A percentile compares a stretch with the other conserved stretches of the same genome.
Evolutionary conservation across 2,113 vertebrate genomes (phyloP).

Genomic region (Proteles cristata): DNA sequence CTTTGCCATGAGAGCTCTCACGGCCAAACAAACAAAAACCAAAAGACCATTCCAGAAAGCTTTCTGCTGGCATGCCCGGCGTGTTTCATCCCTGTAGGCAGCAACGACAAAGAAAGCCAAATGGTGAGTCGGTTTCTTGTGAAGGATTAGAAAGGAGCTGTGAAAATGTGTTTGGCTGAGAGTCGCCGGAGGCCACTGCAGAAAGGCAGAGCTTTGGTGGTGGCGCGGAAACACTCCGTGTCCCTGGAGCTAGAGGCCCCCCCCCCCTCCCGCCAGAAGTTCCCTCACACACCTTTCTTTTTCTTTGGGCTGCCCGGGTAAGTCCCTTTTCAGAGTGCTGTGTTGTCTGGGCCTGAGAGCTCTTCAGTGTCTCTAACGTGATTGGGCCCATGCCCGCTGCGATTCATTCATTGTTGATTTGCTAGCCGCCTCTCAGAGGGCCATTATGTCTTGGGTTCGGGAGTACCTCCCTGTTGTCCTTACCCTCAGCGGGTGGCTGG

Average conservation of each 20-base stretch:
- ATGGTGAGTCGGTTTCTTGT: slow-evolving; percentile 50
- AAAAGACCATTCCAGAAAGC: not conserved
- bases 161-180: slow-evolving; percentile 46
- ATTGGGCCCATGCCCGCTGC: not conserved
- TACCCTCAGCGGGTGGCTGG: not conserved
- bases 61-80: not conserved
- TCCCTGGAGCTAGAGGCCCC: not conserved
- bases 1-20: not conserved
- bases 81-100: not conserved
- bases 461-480: not conserved
- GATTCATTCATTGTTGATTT: slow-evolving; percentile 20
- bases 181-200: not conserved
- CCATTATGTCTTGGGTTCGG: not conserved
- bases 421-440: not conserved
- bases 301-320: not conserved
- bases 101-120: slow-evolving; percentile 44
- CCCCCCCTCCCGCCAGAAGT: not conserved
- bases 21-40: not conserved
- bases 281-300: slow-evolving; percentile 16
- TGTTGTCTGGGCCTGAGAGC: not conserved
- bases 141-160: slow-evolving; percentile 46
- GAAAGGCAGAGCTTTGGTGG: not conserved
- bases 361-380: not conserved
- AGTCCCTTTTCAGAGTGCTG: not conserved
- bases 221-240: not conserved